Evolutionary conservation across 1,140 invertebrate genomes (phyloP), one percentile per base, ranked within the genome.

Genomic region (Ceratosolen fusciceps): DNA sequence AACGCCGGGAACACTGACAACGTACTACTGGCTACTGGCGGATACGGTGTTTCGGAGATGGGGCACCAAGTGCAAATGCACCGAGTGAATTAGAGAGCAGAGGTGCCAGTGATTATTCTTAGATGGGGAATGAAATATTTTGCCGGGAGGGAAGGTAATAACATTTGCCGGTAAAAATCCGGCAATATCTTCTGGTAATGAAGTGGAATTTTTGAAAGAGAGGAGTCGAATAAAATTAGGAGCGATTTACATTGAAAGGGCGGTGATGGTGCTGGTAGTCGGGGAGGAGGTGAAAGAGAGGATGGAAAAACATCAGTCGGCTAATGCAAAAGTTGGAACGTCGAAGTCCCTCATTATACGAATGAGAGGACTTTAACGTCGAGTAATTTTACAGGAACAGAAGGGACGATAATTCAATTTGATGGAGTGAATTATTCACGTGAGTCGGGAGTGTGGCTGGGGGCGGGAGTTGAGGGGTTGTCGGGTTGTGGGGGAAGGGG

Each of bases 301-400:
- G 29, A 72, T 72, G 56, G 47, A 3, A 24, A 54, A 74, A 56
- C 68, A 74, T 73, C 77, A 72, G 76, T 71, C 37, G 29, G 70
- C 71, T 79, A 79, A 73, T 80, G 65, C 49, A 24, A 68, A 74
- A 80, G 78, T 80, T 80, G 47, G 58, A 80, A 58, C 47, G 72
- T 74, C 29, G 12, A 39, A 67, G 60, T 74, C 56, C 58, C 72
- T 80, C 70, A 74, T 74, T 80, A 74, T 52, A 43, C 62, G 34
- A 58, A 71, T 37, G 49, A n/a, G 72, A 56, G 60, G 60, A 79
- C 74, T 79, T 79, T 62, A 80, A 52, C 71, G 77, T 77, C 79
- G 84, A 85, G 84, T 87, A 87, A 87, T 87, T 87, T 85, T 81
- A 72, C 75, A 79, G 84, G 82, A 86, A 83, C 82, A 82, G 83